Percentiles rank a stretch among this genome's conserved stretches.
Evolutionary conservation across 2,888 invertebrate genomes (phyloP).

Genomic region (Neoitamus cyanurus): DNA sequence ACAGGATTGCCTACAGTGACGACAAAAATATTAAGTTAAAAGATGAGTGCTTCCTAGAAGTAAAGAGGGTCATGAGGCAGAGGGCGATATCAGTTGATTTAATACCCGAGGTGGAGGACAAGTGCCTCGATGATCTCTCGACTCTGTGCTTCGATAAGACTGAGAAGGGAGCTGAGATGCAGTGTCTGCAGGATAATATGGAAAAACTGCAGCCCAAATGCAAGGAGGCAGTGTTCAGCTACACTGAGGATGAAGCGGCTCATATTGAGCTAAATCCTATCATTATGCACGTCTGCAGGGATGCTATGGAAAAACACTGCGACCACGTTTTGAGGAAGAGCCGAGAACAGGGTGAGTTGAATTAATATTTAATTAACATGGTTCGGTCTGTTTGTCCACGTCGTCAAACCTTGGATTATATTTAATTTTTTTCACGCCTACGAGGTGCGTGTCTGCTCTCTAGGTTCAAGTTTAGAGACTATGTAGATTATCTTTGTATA

Average conservation of each 20-base stretch:
- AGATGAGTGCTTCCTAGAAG: constrained; percentile 74
- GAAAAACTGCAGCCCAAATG: constrained; percentile 78
- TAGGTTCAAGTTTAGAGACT: too few relatives aligned
- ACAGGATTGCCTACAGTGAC: constrained; percentile 73
- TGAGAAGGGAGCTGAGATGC: constrained; percentile 91
- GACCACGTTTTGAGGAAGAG: constrained; percentile 74
- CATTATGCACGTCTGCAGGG: constrained; percentile 83
- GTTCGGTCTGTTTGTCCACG: too few relatives aligned
- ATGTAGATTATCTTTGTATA: too few relatives aligned
- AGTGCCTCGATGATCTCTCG: constrained; percentile 88
- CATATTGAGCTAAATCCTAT: constrained; percentile 91
- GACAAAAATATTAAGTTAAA: constrained; percentile 68
- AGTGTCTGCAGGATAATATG: constrained; percentile 88
- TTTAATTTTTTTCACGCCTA: too few relatives aligned
- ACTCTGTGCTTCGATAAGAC: constrained; percentile 84
- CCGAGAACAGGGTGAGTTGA: constrained; percentile 73
- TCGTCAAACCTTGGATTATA: too few relatives aligned
- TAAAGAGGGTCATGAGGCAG: constrained; percentile 91
- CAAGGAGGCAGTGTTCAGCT: constrained; percentile 78
- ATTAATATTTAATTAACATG: too few relatives aligned
- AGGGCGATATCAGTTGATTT: constrained; percentile 92
- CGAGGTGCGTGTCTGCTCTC: too few relatives aligned
- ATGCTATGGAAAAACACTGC: constrained; percentile 83
- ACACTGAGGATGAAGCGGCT: constrained; percentile 90
- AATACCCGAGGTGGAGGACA: constrained; percentile 92